phyloP scores from a whole-genome alignment of 92 coral and sea anemone genomes.

The Epizoanthus fatuus region DNA sequence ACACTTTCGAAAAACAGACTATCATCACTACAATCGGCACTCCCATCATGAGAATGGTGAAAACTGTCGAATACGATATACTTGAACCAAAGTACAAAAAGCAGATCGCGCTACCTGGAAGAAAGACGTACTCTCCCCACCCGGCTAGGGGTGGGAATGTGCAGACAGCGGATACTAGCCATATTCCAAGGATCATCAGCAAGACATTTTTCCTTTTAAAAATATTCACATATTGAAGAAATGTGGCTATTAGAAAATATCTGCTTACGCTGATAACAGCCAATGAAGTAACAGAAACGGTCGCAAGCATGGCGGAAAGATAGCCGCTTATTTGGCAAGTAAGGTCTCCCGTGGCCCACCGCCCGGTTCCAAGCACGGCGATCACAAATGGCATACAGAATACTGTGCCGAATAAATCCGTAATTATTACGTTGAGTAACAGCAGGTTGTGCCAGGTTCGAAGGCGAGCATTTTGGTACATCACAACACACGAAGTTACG shows the following conservation, averaged over 20 bases:
- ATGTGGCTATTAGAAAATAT: constrained; percentile 68
- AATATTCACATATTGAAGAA: constrained; percentile 62
- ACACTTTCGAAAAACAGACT: constrained; percentile 67
- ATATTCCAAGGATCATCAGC: constrained; percentile 63
- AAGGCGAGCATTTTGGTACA: constrained; percentile 76
- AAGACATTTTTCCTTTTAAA: constrained; percentile 69
- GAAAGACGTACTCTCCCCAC: constrained; percentile 77
- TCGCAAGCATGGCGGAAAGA: constrained; percentile 56
- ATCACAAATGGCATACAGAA: constrained; percentile 59
- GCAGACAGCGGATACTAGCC: constrained; percentile 52
- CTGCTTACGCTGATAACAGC: constrained; percentile 80
- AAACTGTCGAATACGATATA: constrained; percentile 71
- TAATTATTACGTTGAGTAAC: constrained; percentile 70
- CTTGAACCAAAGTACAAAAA: constrained; percentile 72
- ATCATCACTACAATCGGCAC: constrained; percentile 64
- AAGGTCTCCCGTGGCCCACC: constrained; percentile 52
- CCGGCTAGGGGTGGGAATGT: constrained; percentile 81
- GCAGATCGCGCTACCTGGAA: constrained; percentile 78
- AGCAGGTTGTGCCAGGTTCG: constrained; percentile 87
- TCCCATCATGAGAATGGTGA: constrained; percentile 74
- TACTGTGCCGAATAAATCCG: constrained; percentile 69
- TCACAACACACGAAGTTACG: constrained; percentile 63
- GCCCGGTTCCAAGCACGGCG: constrained; percentile 59
- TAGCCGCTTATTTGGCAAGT: constrained; percentile 70
- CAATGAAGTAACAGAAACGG: constrained; percentile 62